Base-by-base conservation (phyloP, 2,113 vertebrate genomes). In the Python bivittatus region DNA sequence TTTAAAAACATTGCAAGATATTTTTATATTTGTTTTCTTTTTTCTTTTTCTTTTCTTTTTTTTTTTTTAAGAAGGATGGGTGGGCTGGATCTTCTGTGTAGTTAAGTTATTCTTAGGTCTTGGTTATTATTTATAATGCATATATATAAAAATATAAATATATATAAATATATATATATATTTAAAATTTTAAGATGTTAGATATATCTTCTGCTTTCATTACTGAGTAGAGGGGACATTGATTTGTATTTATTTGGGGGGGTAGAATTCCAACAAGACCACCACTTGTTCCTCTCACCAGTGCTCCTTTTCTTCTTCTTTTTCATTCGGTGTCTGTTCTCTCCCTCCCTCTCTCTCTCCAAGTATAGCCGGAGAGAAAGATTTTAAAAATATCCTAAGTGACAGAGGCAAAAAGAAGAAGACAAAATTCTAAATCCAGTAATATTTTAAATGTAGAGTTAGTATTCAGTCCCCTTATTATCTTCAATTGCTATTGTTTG, bases 391-490 rank as follows among this genome's bases (percentile, higher is more conserved):
- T 61, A 94, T 96, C 96, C 94, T 94, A 94, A 33, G 94, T 96
- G 97, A 96, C 94, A 95, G 97, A 97, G 95, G 95, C 97, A 97
- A 96, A 96, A 95, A 94, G 92, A 94, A 68, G 54, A 57, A 23
- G 54, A 52, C 91, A 89, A 95, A 96, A 97, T 96, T 96, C 93
- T 97, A 96, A 96, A 97, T 98, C 97, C 97, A 97, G 98, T 98
- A n/a, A 97, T 98, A 98, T 98, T 98, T 98, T 98, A 98, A 98
- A 99, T 98, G 98, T 98, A 99, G 98, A 98, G 97, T 97, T 99
- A 98, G 98, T 98, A 98, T 97, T 98, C 98, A 97, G 97, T 97
- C 97, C 94, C 96, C 96, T 97, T 97, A 97, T 98, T 97, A 98
- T 98, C 98, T 98, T 98, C 97, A 97, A 98, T 98, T 97, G 97